These are phyloP conservation scores for Tolmerus cingulatus DNA, from an alignment of 2,888 invertebrate genomes.

Conservation along the genomic window DNA sequence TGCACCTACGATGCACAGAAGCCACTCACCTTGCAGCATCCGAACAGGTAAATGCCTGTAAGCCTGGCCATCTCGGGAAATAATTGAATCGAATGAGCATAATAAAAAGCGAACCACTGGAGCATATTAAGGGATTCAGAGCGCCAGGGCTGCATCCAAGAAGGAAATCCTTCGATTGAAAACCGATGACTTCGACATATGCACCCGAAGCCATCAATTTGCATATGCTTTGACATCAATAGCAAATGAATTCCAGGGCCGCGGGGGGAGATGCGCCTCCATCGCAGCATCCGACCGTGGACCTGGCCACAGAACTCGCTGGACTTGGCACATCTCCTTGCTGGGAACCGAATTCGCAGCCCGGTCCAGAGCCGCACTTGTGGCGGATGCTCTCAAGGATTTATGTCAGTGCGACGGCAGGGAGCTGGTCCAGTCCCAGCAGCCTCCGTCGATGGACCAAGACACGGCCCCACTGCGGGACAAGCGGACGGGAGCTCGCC, in stretches of 20 bases:
- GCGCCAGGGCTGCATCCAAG: not conserved
- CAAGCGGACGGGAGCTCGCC: not conserved
- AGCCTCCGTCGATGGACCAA: not conserved
- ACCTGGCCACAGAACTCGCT: not conserved
- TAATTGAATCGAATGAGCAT: not conserved
- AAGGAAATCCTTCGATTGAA: not conserved
- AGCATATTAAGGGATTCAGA: not conserved
- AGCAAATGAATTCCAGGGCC: not conserved
- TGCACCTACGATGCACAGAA: not conserved
- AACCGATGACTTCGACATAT: not conserved
- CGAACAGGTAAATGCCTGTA: not conserved
- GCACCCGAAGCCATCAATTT: not conserved
- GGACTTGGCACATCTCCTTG: not conserved
- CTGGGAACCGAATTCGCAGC: not conserved
- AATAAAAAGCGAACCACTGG: not conserved
- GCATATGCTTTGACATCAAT: conserved; percentile 2
- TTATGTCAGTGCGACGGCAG: not conserved
- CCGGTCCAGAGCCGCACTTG: not conserved
- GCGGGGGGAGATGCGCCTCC: no score
- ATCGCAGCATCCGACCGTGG: not conserved
- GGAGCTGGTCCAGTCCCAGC: not conserved
- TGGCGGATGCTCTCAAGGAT: not conserved
- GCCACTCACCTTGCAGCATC: not conserved
- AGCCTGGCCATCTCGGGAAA: not conserved
- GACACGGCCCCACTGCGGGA: not conserved